Evolutionary conservation across 2,888 invertebrate species (phyloP), one percentile per base, ranked within the genome.

Genomic region (Andrena camellia): DNA sequence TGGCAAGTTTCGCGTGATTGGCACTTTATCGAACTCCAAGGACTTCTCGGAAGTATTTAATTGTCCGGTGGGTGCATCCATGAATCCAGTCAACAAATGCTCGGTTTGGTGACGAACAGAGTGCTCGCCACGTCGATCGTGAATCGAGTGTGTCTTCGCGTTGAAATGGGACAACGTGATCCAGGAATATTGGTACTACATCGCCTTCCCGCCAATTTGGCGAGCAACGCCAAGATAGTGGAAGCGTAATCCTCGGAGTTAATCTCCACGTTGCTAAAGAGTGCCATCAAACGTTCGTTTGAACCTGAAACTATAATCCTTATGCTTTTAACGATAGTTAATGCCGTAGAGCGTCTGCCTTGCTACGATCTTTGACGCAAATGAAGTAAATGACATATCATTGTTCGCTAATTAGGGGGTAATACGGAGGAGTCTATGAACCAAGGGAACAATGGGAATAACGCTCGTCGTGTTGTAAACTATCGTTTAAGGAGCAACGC

Each of bases 51-150:
- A 95, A 69, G 97, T 96, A 83, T 98, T 96, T 90, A 94, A 95
- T 2, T 98, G 97, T 88, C 96, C 96, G 0, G 92, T 94, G 0
- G 97, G 96, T n/a, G 95, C 96, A 2, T 96, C 96, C 0, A 97
- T 98, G 97, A 98, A 97, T 94, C 97, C 97, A 0, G 92, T 91
- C 20, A 95, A 96, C 78, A 97, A 97, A 93, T 98, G 97, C 92
- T 96, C 96, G 62, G 97, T 98, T 33, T 97, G 97, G 93, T 93
- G 89, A 92, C 62, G 52, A 48, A 78, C 17, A 4, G 8, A 13
- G 66, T 20, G 62, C 62, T 68, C 33, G n/a, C 33, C 8, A 26
- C 20, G 29, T 69, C 54, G 52, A 64, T 79, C 63, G 13, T 26
- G 29, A 33, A 50, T 68, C 57, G 67, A 73, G 13, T 50, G 52